phyloP scores from a whole-genome alignment of 2,113 vertebrate genomes.

The Larimichthys polyactis region DNA sequence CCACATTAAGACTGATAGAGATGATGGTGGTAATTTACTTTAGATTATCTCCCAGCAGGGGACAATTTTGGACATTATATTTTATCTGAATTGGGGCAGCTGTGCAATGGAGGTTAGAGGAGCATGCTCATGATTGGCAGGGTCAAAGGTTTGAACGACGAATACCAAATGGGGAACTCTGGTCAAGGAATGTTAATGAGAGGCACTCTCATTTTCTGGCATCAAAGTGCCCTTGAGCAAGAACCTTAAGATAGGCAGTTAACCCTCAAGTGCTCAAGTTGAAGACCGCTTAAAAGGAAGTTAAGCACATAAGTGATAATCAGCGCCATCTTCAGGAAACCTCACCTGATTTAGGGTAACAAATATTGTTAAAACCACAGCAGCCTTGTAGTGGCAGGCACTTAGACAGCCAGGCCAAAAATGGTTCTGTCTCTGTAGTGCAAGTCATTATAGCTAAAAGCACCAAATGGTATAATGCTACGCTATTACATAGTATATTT shows the following conservation, averaged over 20 bases:
- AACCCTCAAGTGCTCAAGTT: slow-evolving; percentile 17
- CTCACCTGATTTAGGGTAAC: slow-evolving; percentile 9
- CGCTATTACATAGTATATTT: slow-evolving; percentile 23
- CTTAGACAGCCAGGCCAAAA: slow-evolving; percentile 32
- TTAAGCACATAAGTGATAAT: slow-evolving; percentile 22
- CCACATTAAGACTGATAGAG: slow-evolving; percentile 59
- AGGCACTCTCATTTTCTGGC: not conserved
- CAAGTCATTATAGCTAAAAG: slow-evolving; percentile 50
- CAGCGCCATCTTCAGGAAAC: not conserved
- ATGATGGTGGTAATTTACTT: slow-evolving; percentile 66
- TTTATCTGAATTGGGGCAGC: slow-evolving; percentile 59
- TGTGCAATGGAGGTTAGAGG: slow-evolving; percentile 46
- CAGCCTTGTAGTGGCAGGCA: slow-evolving; percentile 6
- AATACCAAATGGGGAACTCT: slow-evolving; percentile 31
- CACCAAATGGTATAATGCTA: slow-evolving; percentile 32
- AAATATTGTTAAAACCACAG: slow-evolving; percentile 28
- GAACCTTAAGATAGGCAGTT: not conserved
- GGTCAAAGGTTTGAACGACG: slow-evolving; percentile 46
- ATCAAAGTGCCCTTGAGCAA: slow-evolving; percentile 40
- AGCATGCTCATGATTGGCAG: slow-evolving; percentile 24
- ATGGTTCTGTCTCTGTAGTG: slow-evolving; percentile 22
- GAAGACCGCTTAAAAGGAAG: not conserved
- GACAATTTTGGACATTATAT: slow-evolving; percentile 53
- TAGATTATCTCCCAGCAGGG: slow-evolving; percentile 66
- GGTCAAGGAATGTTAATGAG: not conserved